Evolutionary conservation across 2,113 vertebrate genomes (phyloP), one percentile per base, ranked within the genome.

Genomic region (Pao palembangensis): DNA sequence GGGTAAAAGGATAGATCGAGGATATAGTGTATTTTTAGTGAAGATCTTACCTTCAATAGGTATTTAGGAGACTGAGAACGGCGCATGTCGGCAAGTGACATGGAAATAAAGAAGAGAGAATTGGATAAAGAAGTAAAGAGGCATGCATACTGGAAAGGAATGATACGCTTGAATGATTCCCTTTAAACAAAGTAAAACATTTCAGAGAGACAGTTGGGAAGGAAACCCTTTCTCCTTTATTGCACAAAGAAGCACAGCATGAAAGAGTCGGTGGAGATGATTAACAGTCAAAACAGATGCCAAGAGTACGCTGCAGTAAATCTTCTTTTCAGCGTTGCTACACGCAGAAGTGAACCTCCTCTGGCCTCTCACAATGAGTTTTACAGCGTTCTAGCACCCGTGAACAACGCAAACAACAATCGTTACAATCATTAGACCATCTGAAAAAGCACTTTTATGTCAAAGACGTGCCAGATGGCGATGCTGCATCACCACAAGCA

Each of bases 61-160:
- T 90, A 92, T 90, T 90, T 93, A 79, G 89, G 90, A 87, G 88
- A 93, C 90, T 90, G 85, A 88, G 84, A 16, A 74, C 67, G 87
- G 87, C 76, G 61, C 57, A 60, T 67, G 81, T 53, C 4, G 88
- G 79, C 21, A 54, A 75, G 58, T 62, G 67, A 84, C 74, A 76
- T 80, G 73, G 72, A 82, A 80, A 78, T 42, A 76, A 76, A 73
- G 64, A 84, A 77, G 56, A 82, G 73, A 80, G 41, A 83, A 73
- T 43, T 83, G 0, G 76, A 89, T 42, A 79, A 88, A 68, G 65
- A 68, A 48, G 52, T 60, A 52, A 73, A 71, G 69, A 79, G 46
- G 54, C 28, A 53, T 13, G 14, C 11, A 50, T 48, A 49, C 43
- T 44, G 43, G 13, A 44, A 44, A 16, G 43, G 69, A 72, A 60